Percentiles rank a stretch among this genome's conserved stretches.
These are phyloP conservation scores for Drosophila ustulata DNA, from an alignment of 2,888 invertebrate genomes.

Conservation along the genomic window DNA sequence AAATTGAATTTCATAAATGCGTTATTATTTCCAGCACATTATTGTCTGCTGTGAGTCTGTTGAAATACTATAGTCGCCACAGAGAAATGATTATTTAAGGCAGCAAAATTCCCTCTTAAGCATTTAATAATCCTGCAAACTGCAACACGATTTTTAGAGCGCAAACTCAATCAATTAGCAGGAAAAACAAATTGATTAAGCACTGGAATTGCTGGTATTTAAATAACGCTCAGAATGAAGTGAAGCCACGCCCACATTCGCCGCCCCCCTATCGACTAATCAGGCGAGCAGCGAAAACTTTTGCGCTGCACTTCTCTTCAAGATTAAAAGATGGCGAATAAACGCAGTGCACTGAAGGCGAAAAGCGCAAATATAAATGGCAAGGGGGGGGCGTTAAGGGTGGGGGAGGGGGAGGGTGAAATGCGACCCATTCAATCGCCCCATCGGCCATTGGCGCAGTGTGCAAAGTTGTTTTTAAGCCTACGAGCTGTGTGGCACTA, in stretches of 20 bases:
- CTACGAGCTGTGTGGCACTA: constrained; percentile 54
- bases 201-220: constrained; percentile 6
- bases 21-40: neutral
- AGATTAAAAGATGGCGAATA: constrained; percentile 62
- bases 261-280: constrained; percentile 51
- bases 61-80: no score
- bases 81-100: no score
- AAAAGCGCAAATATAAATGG: constrained; percentile 4
- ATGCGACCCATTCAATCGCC: constrained; percentile 26
- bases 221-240: constrained; percentile 14
- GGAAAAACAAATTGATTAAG: neutral
- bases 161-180: neutral
- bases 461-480: constrained; percentile 71
- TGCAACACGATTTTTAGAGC: no score
- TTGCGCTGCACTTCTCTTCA: constrained; percentile 69
- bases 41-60: no score
- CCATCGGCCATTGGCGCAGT: constrained; percentile 36
- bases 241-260: constrained; percentile 29
- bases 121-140: no score
- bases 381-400: neutral
- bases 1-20: constrained; percentile 17
- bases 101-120: no score
- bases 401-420: constrained; percentile 10
- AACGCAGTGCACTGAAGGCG: neutral
- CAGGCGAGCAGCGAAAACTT: constrained; percentile 54